Evolutionary conservation across 2,888 invertebrate genomes (phyloP).

Genomic region (Cerastoderma edule): DNA sequence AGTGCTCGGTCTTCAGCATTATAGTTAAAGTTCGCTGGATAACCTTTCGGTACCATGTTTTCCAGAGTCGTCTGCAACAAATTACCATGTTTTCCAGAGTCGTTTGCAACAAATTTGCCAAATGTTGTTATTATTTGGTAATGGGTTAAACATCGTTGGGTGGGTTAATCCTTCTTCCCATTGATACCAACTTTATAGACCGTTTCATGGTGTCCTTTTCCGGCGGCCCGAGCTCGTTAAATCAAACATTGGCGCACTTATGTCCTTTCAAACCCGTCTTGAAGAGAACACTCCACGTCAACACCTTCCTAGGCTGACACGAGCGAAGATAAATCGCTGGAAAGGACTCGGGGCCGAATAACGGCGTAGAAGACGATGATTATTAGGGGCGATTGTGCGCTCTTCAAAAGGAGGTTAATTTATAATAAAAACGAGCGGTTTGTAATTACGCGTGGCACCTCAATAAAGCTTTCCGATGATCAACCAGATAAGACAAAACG

Average conservation of each 20-base stretch:
- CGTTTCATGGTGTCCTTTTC: too few species aligned
- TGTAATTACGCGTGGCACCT: conserved; percentile 21
- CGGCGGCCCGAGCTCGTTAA: too few species aligned
- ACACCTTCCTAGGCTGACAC: conserved; percentile 19
- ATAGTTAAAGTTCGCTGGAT: too few species aligned
- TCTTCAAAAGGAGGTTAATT: conserved; percentile 27
- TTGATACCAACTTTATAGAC: too few species aligned
- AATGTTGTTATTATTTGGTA: too few species aligned
- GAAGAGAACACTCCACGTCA: conserved; percentile 10
- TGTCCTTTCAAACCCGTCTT: not conserved
- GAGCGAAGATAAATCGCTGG: conserved; percentile 13
- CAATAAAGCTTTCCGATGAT: conserved; percentile 16
- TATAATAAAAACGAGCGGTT: conserved; percentile 16
- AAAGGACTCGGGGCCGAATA: conserved; percentile 21
- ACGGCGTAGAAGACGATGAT: not conserved
- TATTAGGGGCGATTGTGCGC: conserved; percentile 1
- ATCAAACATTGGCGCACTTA: conserved; percentile 14
- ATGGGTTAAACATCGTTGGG: too few species aligned
- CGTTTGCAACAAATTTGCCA: too few species aligned
- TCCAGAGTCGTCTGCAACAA: too few species aligned
- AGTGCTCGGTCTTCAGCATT: too few species aligned
- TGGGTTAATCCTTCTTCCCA: too few species aligned
- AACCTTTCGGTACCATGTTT: too few species aligned
- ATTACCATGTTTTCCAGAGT: too few species aligned
- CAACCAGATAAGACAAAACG: conserved; percentile 18